Base-by-base conservation (phyloP, 1,140 invertebrate species). In the Nymphalis io region DNA sequence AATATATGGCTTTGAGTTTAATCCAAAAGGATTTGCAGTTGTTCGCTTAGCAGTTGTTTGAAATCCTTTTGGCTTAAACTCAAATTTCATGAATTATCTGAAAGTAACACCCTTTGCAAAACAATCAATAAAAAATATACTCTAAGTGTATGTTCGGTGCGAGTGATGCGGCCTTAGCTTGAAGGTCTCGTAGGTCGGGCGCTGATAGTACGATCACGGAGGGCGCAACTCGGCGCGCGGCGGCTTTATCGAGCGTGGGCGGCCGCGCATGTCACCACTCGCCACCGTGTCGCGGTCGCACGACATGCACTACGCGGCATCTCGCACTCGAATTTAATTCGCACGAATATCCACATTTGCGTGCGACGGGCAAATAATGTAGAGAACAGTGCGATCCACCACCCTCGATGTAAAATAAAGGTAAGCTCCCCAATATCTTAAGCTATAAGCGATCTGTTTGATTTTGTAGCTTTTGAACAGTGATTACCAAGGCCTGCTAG, bases 211-310 rank as follows among this genome's bases (percentile, higher is more conserved):
- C 44, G 48, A 58, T 33, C 40, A 57, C 51, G 61, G 20, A 62
- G 48, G 42, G 76, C 75, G 75, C 69, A 68, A 60, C 44, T 80
- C 72, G 69, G 75, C 75, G 77, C 48, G 51, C 51, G 78, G 78
- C 75, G 80, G 74, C 63, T 55, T 67, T 89, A 90, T 89, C 83
- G 88, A 89, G 73, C 88, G 88, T 89, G 88, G 88, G 87, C 84
- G 87, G 79, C 62, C 83, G 88, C 87, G 84, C 85, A 89, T 85
- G 83, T 64, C 78, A 70, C 67, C 68, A 64, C 55, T 55, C 60
- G 59, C 72, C 8, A 1, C 20, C 59, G 70, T 68, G 70, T 71
- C 69, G 73, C 74, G 74, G 60, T 70, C 60, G 71, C 74, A 77
- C 75, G 81, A 79, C 72, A 81, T 81, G 82, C 76, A 80, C 80